Conservation (phyloP, 92 coral and sea anemone species). For the Desmophyllum pertusum region DNA sequence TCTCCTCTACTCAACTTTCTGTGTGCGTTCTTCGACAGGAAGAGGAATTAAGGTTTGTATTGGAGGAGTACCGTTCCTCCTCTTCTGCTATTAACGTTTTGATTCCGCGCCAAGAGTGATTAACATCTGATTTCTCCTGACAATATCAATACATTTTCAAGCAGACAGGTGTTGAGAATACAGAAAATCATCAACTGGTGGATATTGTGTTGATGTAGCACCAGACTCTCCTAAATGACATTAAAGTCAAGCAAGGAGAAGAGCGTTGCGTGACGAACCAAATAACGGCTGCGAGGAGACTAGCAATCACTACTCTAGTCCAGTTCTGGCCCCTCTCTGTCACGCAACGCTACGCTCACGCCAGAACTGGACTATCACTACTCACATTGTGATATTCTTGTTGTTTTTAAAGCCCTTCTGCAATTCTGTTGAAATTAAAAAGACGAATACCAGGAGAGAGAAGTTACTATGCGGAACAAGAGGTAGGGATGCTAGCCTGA, state of each 20-base stretch:
- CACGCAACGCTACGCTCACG: too few species aligned
- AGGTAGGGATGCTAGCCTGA: slow-evolving; percentile 20
- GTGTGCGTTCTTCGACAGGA: slow-evolving; percentile 51
- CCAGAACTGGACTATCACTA: too few species aligned
- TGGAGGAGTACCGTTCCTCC: too few species aligned
- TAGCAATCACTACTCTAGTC: too few species aligned
- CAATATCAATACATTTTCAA: not conserved
- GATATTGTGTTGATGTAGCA: not conserved
- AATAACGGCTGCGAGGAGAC: too few species aligned
- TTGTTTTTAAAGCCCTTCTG: slow-evolving; percentile 70
- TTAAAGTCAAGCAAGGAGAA: not conserved
- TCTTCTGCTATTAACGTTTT: not conserved
- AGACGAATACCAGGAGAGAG: slow-evolving; percentile 65
- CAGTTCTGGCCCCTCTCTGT: too few species aligned
- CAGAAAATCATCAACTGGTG: not conserved
- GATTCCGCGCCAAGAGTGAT: not conserved
- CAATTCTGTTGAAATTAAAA: slow-evolving; percentile 63
- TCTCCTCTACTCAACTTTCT: slow-evolving; percentile 63
- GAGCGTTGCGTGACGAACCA: too few species aligned
- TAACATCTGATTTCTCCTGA: not conserved
- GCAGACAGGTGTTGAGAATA: not conserved
- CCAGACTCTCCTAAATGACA: not conserved
- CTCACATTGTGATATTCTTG: not conserved
- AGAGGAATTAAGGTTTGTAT: slow-evolving; percentile 70
- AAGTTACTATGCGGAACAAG: slow-evolving; percentile 49